Evolutionary conservation across 1,140 invertebrate species (phyloP).

Genomic region (Marisa cornuarietis): DNA sequence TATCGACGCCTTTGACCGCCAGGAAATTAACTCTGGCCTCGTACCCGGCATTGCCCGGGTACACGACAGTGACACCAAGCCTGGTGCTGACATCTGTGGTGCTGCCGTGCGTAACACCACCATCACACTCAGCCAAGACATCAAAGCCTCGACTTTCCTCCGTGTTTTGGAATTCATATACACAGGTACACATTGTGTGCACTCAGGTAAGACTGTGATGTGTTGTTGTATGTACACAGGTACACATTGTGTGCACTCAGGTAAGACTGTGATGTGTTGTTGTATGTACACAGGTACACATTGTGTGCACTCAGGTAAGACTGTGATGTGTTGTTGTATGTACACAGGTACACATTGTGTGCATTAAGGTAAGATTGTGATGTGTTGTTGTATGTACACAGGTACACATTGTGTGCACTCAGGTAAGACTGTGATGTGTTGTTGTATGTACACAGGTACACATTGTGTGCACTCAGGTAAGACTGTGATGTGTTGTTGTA

Average conservation of each 20-base stretch:
- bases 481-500: no score
- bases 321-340: slow-evolving; percentile 18
- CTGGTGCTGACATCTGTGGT: not conserved
- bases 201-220: not conserved
- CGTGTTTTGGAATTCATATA: slow-evolving; percentile 59
- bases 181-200: slow-evolving; percentile 41
- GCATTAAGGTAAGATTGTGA: not conserved
- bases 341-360: slow-evolving; percentile 49
- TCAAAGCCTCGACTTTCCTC: slow-evolving; percentile 49
- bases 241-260: slow-evolving; percentile 14
- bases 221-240: slow-evolving; percentile 59
- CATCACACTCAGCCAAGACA: slow-evolving; percentile 51
- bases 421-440: no score
- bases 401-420: no score
- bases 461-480: no score
- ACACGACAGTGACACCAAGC: slow-evolving; percentile 29
- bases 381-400: no score
- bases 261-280: not conserved
- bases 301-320: not conserved
- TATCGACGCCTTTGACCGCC: slow-evolving; percentile 36
- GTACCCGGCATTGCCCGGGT: slow-evolving; percentile 46
- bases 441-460: no score
- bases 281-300: slow-evolving; percentile 56
- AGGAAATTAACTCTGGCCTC: slow-evolving; percentile 49
- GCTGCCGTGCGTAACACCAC: slow-evolving; percentile 19